Conservation (phyloP, 2,888 invertebrate genomes). For the Gryllus longicercus region DNA sequence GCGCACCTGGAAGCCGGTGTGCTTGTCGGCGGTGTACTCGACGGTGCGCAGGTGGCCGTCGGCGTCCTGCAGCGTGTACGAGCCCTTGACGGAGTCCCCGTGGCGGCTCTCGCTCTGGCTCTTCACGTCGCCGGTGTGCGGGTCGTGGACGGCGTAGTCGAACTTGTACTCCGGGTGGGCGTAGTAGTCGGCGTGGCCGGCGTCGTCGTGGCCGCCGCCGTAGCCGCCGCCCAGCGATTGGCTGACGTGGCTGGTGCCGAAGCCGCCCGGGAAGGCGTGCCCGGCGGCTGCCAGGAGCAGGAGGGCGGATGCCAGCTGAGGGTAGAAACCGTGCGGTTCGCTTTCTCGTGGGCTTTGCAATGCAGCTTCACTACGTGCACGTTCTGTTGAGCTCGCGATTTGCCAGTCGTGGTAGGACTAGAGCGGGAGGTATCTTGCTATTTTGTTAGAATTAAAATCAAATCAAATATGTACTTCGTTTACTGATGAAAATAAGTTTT, state of each 20-base stretch:
- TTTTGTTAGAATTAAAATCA: too few relatives aligned
- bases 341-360: too few relatives aligned
- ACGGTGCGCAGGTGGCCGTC: constrained; percentile 34
- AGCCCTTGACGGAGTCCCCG: constrained; percentile 21
- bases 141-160: constrained; percentile 22
- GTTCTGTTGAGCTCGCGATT: too few relatives aligned
- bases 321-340: not conserved
- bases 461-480: too few relatives aligned
- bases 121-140: constrained; percentile 23
- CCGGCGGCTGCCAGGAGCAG: not conserved
- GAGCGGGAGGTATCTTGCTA: too few relatives aligned
- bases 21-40: constrained; percentile 40
- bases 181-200: not conserved
- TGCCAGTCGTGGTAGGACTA: too few relatives aligned
- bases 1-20: constrained; percentile 40
- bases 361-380: too few relatives aligned
- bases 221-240: not conserved
- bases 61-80: constrained; percentile 21
- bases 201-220: not conserved
- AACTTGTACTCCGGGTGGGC: constrained; percentile 21
- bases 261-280: not conserved
- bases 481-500: too few relatives aligned
- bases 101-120: constrained; percentile 19
- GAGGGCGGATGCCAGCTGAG: not conserved
- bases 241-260: not conserved